These are phyloP conservation scores for Malurus splendens DNA, from an alignment of 2,797 vertebrate genomes.

Conservation along the genomic window DNA sequence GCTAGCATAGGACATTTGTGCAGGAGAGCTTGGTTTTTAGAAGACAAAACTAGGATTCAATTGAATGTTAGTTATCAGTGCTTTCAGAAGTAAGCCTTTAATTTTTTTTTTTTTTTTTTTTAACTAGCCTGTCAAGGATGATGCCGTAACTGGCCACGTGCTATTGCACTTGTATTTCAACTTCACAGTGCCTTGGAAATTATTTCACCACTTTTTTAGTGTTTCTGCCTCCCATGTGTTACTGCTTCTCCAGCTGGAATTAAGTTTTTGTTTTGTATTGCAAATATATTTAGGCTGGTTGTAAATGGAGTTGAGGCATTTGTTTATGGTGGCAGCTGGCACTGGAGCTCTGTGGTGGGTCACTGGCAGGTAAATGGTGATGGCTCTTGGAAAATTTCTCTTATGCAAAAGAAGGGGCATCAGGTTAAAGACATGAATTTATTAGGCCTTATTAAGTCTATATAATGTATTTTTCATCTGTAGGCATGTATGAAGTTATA, in stretches of 20 bases:
- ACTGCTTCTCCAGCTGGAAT: background rate
- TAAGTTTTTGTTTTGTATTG: background rate
- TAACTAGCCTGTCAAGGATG: background rate
- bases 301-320: background rate
- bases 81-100: background rate
- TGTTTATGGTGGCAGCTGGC: background rate
- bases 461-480: background rate
- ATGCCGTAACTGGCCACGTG: accelerated
- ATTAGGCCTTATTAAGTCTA: background rate
- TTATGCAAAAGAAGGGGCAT: background rate
- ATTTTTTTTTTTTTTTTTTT: background rate
- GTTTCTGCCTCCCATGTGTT: background rate
- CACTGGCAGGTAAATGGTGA: background rate
- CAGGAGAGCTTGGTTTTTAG: background rate
- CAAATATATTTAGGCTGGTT: background rate
- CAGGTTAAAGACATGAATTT: background rate
- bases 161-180: background rate
- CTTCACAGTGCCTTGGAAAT: background rate
- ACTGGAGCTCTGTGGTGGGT: background rate
- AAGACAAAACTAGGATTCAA: background rate
- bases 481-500: background rate
- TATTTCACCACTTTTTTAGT: background rate
- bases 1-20: background rate
- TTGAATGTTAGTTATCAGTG: background rate
- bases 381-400: background rate